Conservation (phyloP, 2,888 invertebrate genomes). For the Dyspetes luteomarginatus region DNA sequence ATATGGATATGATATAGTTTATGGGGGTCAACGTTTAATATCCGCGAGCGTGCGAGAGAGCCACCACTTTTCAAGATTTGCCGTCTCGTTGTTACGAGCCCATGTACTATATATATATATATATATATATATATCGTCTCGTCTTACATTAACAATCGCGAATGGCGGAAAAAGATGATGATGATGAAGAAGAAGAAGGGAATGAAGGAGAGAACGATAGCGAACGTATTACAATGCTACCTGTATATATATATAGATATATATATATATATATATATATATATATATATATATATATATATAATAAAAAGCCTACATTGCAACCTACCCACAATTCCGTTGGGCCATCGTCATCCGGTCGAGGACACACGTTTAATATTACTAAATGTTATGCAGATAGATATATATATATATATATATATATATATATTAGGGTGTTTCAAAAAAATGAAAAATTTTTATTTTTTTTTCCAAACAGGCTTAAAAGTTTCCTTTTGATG, state of each 20-base stretch:
- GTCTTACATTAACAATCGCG: conserved; percentile 26
- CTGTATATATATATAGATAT: neutral
- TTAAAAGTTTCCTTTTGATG: too few species aligned
- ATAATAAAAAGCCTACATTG: conserved; percentile 60
- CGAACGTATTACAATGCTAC: conserved; percentile 38
- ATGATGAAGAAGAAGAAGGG: conserved; percentile 29
- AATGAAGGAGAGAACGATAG: conserved; percentile 17
- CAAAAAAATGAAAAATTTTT: too few species aligned
- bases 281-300: neutral
- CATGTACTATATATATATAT: neutral
- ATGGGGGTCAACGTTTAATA: conserved; percentile 63
- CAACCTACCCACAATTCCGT: conserved; percentile 72
- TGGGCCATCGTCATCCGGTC: conserved; percentile 73
- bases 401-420: too few species aligned
- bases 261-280: neutral
- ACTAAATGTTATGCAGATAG: conserved; percentile 75
- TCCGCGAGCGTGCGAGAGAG: conserved; percentile 28
- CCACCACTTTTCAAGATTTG: conserved; percentile 49
- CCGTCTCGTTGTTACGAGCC: conserved; percentile 33
- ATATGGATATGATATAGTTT: conserved; percentile 35
- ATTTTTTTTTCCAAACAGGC: too few species aligned
- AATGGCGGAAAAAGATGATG: conserved; percentile 26
- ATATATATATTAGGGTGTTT: too few species aligned
- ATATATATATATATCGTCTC: conserved; percentile 22
- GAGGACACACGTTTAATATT: conserved; percentile 73